These are phyloP conservation scores for Corythoichthys intestinalis DNA, from an alignment of 2,113 vertebrate genomes.

Conservation along the genomic window DNA sequence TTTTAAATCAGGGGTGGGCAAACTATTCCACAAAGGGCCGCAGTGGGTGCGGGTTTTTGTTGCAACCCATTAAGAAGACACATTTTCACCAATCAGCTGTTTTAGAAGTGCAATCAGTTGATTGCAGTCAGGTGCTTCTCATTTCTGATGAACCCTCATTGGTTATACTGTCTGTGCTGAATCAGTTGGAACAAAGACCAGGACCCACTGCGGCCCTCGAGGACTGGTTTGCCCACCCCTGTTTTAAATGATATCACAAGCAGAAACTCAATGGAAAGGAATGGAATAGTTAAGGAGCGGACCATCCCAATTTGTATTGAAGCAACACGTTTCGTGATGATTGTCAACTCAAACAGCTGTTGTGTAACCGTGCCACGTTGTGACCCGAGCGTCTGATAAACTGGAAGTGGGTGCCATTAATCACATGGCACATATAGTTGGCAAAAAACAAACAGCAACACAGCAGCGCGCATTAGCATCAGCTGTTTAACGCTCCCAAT, in stretches of 20 bases:
- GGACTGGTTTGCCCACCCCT: too few species aligned
- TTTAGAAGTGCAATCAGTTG: too few species aligned
- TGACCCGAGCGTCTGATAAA: conserved; percentile 75
- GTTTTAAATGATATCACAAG: not conserved
- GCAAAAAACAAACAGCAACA: conserved; percentile 37
- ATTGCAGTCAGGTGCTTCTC: too few species aligned
- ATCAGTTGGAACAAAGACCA: too few species aligned
- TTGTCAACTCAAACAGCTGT: conserved; percentile 2
- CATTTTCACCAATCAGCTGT: too few species aligned
- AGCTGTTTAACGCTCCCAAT: conserved; percentile 44
- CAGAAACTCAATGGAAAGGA: not conserved
- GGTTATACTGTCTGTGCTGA: too few species aligned
- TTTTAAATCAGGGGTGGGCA: too few species aligned
- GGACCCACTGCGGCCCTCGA: too few species aligned
- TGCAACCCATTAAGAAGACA: too few species aligned
- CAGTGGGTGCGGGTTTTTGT: too few species aligned
- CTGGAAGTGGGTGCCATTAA: conserved; percentile 77
- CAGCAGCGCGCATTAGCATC: conserved; percentile 47
- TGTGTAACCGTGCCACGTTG: conserved; percentile 64
- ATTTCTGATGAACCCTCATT: too few species aligned
- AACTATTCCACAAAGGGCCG: too few species aligned
- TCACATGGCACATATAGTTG: conserved; percentile 53
- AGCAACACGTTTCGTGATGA: conserved; percentile 62
- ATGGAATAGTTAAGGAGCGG: not conserved
- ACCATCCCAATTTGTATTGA: conserved; percentile 57